Evolutionary conservation across 2,113 vertebrate species (phyloP).

Genomic region (Chitala chitala): DNA sequence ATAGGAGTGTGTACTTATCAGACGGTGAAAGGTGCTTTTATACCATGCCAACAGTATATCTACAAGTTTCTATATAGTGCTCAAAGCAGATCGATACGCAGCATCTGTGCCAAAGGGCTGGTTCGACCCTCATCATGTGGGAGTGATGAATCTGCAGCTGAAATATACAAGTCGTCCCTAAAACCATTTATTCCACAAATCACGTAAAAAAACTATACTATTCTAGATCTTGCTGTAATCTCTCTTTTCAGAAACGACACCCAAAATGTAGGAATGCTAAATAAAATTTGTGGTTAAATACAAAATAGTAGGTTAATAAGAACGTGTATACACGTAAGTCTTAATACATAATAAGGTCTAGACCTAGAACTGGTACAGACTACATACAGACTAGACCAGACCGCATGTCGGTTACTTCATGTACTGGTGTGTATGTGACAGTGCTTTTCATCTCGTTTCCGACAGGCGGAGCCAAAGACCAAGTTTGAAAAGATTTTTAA

Average conservation of each 20-base stretch:
- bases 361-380: too few relatives aligned
- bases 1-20: background rate
- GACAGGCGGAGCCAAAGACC: conserved; percentile 54
- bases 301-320: background rate
- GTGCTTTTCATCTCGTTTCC: conserved; percentile 16
- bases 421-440: background rate
- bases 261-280: background rate
- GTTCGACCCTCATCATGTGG: conserved; percentile 15
- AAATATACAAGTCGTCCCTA: conserved; percentile 1
- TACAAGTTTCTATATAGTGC: conserved; percentile 44
- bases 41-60: conserved; percentile 16
- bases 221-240: conserved; percentile 14
- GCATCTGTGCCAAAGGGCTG: conserved; percentile 38
- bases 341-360: background rate
- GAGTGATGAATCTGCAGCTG: background rate
- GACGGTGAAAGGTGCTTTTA: background rate
- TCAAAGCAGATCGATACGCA: conserved; percentile 52
- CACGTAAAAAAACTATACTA: conserved; percentile 44
- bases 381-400: too few relatives aligned
- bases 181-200: conserved; percentile 30
- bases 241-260: conserved; percentile 7
- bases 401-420: too few relatives aligned
- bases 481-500: conserved; percentile 21
- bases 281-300: background rate
- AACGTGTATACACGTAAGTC: background rate